Evolutionary conservation across 2,797 vertebrate species (phyloP), one percentile per base, ranked within the genome.

Genomic region (Pipistrellus nathusii): DNA sequence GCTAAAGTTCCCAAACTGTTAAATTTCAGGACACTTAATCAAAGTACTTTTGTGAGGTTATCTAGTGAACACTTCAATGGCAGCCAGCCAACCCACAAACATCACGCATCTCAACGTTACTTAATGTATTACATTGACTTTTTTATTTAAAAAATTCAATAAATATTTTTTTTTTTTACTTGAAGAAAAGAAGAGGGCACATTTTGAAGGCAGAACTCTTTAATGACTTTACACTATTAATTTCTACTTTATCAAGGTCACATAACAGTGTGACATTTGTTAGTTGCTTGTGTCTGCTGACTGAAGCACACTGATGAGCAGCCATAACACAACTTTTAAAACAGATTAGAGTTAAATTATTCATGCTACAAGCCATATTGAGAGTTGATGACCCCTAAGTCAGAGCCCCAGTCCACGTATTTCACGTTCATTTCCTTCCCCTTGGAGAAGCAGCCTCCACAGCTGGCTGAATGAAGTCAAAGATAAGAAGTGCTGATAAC

Each of bases 341-440:
- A 85, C 68, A 44, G 44, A 59, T 71, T 83, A 88, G 35, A 94
- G 11, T 27, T 93, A 13, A 96, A 93, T 80, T 77, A 92, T 71
- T 95, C 88, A 94, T 76, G 82, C 5, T 51, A 38, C 17, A 68
- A 85, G 21, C 48, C 69, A 38, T 27, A 76, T 5, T 68, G 78
- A 90, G 55, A 46, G 27, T 46, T 48, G 55, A 55, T 30, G 17
- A 46, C 1, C 8, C n/a, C 27, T 27, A 35, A 81, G 88, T 90
- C 53, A 85, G 80, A 82, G 46, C 25, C 5, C 12, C 0, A 4
- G 18, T 48, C 10, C 8, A 5, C 32, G 32, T 41, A 88, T 88
- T 94, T 90, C 23, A 30, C 18, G 23, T 30, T 59, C 0, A 0
- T 85, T 68, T 78, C 12, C 30, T 88, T 93, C 85, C 23, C 51